Evolutionary conservation across 2,888 invertebrate genomes (phyloP), one percentile per base, ranked within the genome.

Genomic region (Acronicta leporina): DNA sequence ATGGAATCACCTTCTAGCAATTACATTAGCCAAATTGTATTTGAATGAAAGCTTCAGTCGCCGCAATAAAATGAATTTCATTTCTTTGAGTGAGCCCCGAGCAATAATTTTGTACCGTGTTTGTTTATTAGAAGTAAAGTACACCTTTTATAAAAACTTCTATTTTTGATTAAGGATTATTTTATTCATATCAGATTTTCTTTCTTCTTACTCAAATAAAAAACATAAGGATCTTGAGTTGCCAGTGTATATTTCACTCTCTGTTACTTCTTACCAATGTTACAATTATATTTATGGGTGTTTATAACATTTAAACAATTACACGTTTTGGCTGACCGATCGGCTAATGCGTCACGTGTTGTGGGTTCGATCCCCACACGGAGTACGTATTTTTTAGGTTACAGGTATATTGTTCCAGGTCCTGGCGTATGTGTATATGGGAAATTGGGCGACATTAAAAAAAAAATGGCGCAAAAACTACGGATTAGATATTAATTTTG

Each of bases 21-120:
- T 89, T 86, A 87, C 91, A 90, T 91, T 91, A 90, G 85, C 86
- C 79, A 87, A 91, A 90, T 91, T 87, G 87, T 87, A 89, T 90
- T 88, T 82, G 86, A 90, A 88, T 84, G 85, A 82, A 80, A 81
- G 83, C 81, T 72, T 77, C 79, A 78, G 85, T 86, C 84, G 81
- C 86, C 84, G 87, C 87, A 85, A 87, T 89, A 87, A 89, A 91
- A 86, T 87, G 83, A 89, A 88, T 80, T 89, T 87, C 85, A 90
- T 90, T 88, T 88, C 85, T 86, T 80, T 84, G 86, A 90, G 89
- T 86, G 86, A 81, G 79, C 80, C 79, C 61, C 64, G 48, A 72
- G 80, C 72, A 53, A 82, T 84, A 80, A 83, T 83, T 82, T 75
- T 77, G 65, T 65, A 35, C 78, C 71, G 74, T 81, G 80, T 85